Base-by-base conservation (phyloP, 2,888 invertebrate species). In the Aplocera efformata region DNA sequence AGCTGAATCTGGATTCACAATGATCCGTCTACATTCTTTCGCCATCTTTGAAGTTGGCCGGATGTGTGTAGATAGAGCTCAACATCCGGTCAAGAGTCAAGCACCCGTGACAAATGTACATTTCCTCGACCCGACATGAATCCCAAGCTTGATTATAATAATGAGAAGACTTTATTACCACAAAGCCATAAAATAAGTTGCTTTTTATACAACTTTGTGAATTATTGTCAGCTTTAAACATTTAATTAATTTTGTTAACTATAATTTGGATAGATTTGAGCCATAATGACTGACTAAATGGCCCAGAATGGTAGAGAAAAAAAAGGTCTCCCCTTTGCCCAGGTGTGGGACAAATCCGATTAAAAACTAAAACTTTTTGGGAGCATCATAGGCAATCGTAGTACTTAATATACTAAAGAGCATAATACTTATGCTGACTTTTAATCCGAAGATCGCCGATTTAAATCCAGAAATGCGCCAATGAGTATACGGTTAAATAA, bases 101-200 rank as follows among this genome's bases (percentile, higher is more conserved):
- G 42, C 20, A 17, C 27, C 46, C 38, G 29, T 47, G 36, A 36
- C 38, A 42, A 42, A 42, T 38, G 42, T 42, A 36, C 26, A 32
- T 40, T 42, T 39, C 32, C 34, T 36, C 10, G 32, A 24, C 32
- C 38, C 41, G 21, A 43, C 36, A 48, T 50, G 32, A 38, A 50
- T 47, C 38, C 32, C 30, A 17, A 34, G 44, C 46, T 47, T 50
- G 46, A 50, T 48, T 53, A 48, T 44, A 47, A 50, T 48, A 50
- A 53, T 48, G 40, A 53, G 42, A 40, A 40, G 44, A 37, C 34
- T 45, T 41, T 42, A 47, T 42, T 42, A 42, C 30, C 35, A 32
- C 32, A 24, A 41, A 50, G 39, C 28, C 48, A 33, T 44, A 42
- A 33, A 49, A 45, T 31, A 43, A 41, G 10, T 24, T 41, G 30